Conservation (phyloP, 2,797 vertebrate species). For the Propithecus deckenii region DNA sequence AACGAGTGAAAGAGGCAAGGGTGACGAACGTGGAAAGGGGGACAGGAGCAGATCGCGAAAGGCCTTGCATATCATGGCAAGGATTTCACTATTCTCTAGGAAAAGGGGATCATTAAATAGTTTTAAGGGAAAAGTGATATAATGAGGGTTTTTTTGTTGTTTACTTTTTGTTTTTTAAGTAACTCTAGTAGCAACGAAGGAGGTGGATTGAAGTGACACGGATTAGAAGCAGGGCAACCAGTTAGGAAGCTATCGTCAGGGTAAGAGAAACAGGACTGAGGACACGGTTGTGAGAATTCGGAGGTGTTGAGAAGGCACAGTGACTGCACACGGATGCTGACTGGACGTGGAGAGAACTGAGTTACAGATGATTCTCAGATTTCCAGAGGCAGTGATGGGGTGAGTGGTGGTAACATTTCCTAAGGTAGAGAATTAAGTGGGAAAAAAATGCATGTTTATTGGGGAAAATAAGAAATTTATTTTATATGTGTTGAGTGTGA, state of each 20-base stretch:
- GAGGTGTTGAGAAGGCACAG: background rate
- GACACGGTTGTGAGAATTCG: background rate
- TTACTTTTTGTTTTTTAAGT: background rate
- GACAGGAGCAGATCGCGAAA: background rate
- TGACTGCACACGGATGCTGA: rapidly evolving
- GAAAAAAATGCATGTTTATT: background rate
- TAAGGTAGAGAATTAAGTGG: background rate
- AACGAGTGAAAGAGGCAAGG: background rate
- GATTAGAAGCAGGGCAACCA: background rate
- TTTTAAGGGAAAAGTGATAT: background rate
- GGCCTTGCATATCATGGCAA: background rate
- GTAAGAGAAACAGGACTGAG: background rate
- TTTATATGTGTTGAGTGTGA: background rate
- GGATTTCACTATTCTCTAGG: background rate
- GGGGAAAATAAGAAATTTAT: background rate
- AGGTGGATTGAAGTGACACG: background rate
- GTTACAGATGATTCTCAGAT: background rate
- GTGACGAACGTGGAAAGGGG: background rate
- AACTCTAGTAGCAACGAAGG: background rate
- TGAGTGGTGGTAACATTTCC: background rate
- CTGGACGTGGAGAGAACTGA: rapidly evolving
- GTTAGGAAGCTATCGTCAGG: background rate
- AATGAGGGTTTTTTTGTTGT: background rate
- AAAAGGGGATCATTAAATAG: background rate
- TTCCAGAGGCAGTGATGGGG: background rate